phyloP scores from a whole-genome alignment of 2,888 invertebrate genomes.

The Nomada flava region DNA sequence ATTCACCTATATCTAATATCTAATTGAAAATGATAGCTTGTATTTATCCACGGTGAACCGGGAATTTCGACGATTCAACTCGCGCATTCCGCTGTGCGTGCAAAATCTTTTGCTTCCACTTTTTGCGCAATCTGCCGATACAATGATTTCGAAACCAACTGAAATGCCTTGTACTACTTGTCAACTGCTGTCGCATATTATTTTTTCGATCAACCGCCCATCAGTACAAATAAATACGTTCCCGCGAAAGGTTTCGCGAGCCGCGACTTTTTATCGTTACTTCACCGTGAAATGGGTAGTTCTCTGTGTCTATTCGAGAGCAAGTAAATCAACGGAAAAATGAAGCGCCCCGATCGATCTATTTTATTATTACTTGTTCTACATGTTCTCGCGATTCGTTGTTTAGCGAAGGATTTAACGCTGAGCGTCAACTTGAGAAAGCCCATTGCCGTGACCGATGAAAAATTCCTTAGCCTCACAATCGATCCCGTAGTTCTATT shows the following conservation, averaged over 20 bases:
- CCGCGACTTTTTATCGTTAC: not conserved
- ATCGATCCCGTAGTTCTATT: constrained; percentile 88
- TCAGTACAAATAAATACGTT: constrained; percentile 50
- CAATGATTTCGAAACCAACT: constrained; percentile 52
- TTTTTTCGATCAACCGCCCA: constrained; percentile 40
- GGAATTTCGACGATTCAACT: constrained; percentile 18
- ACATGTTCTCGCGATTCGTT: constrained; percentile 36
- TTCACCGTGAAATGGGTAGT: constrained; percentile 30
- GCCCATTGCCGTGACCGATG: constrained; percentile 88
- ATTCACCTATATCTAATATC: not conserved
- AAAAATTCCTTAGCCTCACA: constrained; percentile 90
- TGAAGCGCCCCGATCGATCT: constrained; percentile 29
- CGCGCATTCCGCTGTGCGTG: constrained; percentile 55
- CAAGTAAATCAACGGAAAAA: constrained; percentile 17
- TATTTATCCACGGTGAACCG: not conserved
- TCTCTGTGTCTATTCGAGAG: not conserved
- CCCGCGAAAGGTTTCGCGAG: constrained; percentile 15
- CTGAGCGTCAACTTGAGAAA: constrained; percentile 87
- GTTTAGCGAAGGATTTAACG: constrained; percentile 84
- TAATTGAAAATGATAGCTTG: not conserved
- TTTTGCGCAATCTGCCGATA: constrained; percentile 44
- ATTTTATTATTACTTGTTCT: constrained; percentile 32
- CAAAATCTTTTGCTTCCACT: constrained; percentile 30
- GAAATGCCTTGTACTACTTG: constrained; percentile 21
- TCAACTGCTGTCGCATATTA: constrained; percentile 14